Evolutionary conservation across 1,140 invertebrate genomes (phyloP).

Genomic region (Himalopsyche phryganea): DNA sequence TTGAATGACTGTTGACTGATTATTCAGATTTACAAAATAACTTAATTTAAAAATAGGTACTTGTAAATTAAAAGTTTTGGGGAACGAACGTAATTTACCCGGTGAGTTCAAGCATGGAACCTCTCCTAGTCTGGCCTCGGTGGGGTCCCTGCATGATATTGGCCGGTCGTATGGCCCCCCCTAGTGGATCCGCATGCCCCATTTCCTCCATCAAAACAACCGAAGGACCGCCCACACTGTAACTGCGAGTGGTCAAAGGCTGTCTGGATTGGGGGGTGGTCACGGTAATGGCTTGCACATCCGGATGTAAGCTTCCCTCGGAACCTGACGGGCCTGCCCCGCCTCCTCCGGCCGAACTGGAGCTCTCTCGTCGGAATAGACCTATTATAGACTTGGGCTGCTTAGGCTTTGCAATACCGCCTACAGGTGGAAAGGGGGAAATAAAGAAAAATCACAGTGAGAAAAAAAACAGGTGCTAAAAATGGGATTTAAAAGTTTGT

Average conservation of each 20-base stretch:
- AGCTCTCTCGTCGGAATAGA: constrained; percentile 65
- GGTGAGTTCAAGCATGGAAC: constrained; percentile 65
- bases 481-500: too few species aligned
- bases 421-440: constrained; percentile 44
- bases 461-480: constrained; percentile 15
- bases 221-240: constrained; percentile 45
- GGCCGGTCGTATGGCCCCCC: constrained; percentile 50
- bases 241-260: constrained; percentile 44
- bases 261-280: constrained; percentile 30
- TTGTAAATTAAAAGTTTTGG: too few species aligned
- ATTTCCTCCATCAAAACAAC: constrained; percentile 56
- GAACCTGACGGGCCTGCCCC: constrained; percentile 49
- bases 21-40: too few species aligned
- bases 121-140: constrained; percentile 59
- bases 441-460: constrained; percentile 41
- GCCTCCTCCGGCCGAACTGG: constrained; percentile 53
- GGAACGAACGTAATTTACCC: too few species aligned
- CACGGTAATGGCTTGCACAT: constrained; percentile 20
- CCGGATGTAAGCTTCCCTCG: constrained; percentile 50
- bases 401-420: constrained; percentile 68
- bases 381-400: constrained; percentile 69
- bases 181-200: constrained; percentile 53
- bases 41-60: too few species aligned
- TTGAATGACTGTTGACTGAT: too few species aligned
- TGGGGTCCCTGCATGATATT: constrained; percentile 53